These are phyloP conservation scores for Argyra leucocephala DNA, from an alignment of 2,888 invertebrate species.

Conservation along the genomic window DNA sequence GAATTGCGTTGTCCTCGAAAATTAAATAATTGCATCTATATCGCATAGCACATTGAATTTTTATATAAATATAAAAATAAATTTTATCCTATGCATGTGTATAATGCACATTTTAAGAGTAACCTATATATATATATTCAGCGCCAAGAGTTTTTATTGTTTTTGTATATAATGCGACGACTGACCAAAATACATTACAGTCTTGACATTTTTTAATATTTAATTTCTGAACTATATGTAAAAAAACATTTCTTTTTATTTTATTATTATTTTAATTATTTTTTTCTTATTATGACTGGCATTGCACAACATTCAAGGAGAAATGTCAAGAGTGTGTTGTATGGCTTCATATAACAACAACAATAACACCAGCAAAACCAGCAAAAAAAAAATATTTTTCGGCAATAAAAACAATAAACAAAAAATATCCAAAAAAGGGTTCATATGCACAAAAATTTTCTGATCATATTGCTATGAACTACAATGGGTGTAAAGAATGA, in stretches of 20 bases:
- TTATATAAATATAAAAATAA: no score
- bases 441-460: neutral
- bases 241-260: no score
- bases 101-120: neutral
- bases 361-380: neutral
- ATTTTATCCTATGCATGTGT: neutral
- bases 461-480: no score
- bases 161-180: no score
- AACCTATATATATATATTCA: neutral
- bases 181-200: neutral
- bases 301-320: neutral
- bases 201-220: neutral
- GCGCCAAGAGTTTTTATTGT: neutral
- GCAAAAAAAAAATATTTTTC: neutral
- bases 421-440: neutral
- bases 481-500: no score
- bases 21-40: neutral
- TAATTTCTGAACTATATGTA: no score
- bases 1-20: neutral
- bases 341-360: neutral
- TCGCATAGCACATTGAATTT: no score
- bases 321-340: neutral
- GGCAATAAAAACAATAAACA: neutral
- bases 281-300: conserved; percentile 3
- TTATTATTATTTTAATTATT: neutral